These are phyloP conservation scores for Bubalus kerabau DNA, from an alignment of 2,113 vertebrate species.

Conservation along the genomic window DNA sequence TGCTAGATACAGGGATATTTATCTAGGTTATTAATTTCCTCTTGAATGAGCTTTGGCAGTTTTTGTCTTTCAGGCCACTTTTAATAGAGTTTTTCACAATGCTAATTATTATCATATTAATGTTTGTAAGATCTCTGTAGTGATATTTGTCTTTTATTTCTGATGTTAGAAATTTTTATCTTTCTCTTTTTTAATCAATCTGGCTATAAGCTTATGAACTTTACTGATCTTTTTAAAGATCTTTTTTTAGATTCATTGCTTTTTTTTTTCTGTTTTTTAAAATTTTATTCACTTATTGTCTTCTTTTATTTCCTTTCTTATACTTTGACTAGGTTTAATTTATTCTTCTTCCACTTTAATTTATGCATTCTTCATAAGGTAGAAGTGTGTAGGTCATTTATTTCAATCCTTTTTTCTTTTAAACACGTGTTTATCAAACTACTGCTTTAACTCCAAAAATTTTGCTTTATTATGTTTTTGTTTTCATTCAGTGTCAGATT, in stretches of 20 bases:
- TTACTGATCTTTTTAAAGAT: background rate
- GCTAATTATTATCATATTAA: background rate
- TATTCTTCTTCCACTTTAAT: background rate
- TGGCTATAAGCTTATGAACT: background rate
- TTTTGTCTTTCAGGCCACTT: background rate
- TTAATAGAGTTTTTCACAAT: background rate
- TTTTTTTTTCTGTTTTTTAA: background rate
- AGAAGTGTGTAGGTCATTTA: background rate
- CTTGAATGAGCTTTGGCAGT: background rate
- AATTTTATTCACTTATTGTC: background rate
- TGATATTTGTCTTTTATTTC: background rate
- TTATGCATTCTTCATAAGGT: background rate
- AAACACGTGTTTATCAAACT: background rate
- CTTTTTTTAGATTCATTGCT: background rate
- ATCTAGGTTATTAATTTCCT: background rate
- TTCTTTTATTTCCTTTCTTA: background rate
- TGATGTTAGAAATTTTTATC: background rate
- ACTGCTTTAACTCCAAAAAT: background rate
- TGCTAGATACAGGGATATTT: background rate
- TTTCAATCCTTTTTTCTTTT: background rate
- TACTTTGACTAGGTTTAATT: background rate
- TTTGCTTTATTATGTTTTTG: background rate
- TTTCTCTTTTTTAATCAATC: background rate
- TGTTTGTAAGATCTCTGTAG: background rate
- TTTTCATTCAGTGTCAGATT: background rate